Evolutionary conservation across 2,113 vertebrate species (phyloP).

Genomic region (Muntiacus reevesi): DNA sequence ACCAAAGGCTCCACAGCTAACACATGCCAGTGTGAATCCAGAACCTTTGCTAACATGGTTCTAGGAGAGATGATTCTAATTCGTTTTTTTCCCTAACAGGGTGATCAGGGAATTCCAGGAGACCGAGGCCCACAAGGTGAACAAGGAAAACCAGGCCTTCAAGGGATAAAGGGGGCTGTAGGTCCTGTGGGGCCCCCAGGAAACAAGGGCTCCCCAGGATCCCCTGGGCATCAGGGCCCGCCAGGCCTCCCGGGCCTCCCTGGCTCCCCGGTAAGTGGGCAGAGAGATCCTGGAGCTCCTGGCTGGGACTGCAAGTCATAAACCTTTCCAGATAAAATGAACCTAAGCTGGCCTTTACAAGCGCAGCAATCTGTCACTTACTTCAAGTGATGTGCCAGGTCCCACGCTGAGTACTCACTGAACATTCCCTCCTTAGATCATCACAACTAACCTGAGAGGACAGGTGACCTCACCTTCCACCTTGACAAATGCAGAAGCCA

Average conservation of each 20-base stretch:
- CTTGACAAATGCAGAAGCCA: neutral
- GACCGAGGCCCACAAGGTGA: conserved; percentile 93
- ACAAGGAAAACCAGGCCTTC: conserved; percentile 85
- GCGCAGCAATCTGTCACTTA: neutral
- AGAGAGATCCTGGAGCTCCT: neutral
- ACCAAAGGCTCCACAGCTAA: neutral
- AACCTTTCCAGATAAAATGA: neutral
- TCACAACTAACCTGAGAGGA: neutral
- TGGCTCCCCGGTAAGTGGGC: conserved; percentile 82
- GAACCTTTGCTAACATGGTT: neutral
- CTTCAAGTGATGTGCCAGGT: neutral
- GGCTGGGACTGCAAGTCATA: neutral
- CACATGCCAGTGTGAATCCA: neutral
- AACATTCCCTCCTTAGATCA: neutral
- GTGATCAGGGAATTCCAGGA: conserved; percentile 95
- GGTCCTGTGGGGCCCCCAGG: conserved; percentile 87
- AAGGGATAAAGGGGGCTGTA: conserved; percentile 85
- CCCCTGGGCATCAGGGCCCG: conserved; percentile 85
- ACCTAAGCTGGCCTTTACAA: neutral
- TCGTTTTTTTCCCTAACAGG: conserved; percentile 79
- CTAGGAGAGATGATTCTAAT: neutral
- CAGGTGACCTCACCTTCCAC: neutral
- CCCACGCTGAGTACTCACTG: neutral
- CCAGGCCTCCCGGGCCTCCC: conserved; percentile 83
- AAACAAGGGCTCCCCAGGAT: conserved; percentile 86